phyloP scores from a whole-genome alignment of 2,888 invertebrate species.

The Criorhina ranunculi region DNA sequence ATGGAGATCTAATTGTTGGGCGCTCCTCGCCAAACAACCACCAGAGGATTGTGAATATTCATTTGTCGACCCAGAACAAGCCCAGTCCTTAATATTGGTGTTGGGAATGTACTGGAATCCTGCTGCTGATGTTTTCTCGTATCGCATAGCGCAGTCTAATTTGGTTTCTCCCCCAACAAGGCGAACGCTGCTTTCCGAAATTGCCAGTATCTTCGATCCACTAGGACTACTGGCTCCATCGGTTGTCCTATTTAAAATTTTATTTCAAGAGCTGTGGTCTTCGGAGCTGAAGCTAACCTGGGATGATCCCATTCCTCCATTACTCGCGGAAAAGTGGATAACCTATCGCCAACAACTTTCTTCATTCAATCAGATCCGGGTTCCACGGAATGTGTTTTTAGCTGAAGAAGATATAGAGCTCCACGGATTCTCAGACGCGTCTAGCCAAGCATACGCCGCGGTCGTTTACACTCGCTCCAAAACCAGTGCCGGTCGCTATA shows the following conservation, averaged over 20 bases:
- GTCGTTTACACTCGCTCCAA: conserved; percentile 37
- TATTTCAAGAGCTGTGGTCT: conserved; percentile 30
- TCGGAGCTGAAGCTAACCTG: conserved; percentile 1
- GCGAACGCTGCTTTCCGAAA: conserved; percentile 16
- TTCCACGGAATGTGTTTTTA: background rate
- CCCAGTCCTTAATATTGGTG: background rate
- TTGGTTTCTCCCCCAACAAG: background rate
- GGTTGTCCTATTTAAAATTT: conserved; percentile 2
- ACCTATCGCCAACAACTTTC: background rate
- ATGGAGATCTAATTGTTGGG: conserved; percentile 30
- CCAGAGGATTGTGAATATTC: conserved; percentile 1
- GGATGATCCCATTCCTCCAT: background rate
- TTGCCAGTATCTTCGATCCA: conserved; percentile 24
- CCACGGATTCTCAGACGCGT: conserved; percentile 22
- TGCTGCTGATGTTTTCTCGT: background rate
- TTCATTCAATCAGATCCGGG: background rate
- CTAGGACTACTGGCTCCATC: conserved; percentile 27
- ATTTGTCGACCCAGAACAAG: background rate
- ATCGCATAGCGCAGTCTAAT: background rate
- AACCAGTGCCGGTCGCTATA: background rate
- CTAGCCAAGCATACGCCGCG: conserved; percentile 37
- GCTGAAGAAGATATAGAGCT: background rate
- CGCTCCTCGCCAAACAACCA: background rate
- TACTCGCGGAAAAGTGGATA: background rate
- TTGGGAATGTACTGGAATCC: conserved; percentile 27